Evolutionary conservation across 2,113 vertebrate species (phyloP).

Genomic region (Corythornis cristatus): DNA sequence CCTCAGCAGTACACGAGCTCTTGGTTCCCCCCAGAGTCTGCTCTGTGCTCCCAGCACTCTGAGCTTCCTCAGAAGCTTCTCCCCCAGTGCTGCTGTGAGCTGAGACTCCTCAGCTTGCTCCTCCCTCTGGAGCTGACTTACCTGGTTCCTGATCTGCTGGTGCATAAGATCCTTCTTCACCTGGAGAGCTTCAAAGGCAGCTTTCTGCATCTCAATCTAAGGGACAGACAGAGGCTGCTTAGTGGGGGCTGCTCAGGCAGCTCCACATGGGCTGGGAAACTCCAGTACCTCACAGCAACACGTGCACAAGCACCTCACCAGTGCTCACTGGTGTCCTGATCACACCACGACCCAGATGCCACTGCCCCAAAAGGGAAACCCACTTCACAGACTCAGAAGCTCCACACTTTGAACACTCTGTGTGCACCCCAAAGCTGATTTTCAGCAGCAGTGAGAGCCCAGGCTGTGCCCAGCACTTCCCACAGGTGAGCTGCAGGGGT

Average conservation of each 20-base stretch:
- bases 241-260: background rate
- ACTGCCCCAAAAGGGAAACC: background rate
- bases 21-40: background rate
- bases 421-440: background rate
- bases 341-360: background rate
- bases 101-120: background rate
- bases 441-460: background rate
- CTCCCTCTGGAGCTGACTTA: slow-evolving; percentile 51
- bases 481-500: background rate
- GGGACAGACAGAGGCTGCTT: background rate
- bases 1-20: background rate
- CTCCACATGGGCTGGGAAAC: background rate
- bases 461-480: background rate
- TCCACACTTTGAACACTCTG: background rate
- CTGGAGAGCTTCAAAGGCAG: slow-evolving; percentile 94
- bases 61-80: background rate
- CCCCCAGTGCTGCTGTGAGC: background rate
- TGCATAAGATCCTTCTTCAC: slow-evolving; percentile 92
- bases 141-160: slow-evolving; percentile 91
- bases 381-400: background rate
- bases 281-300: background rate
- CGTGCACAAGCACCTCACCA: background rate
- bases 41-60: background rate
- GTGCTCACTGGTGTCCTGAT: background rate
- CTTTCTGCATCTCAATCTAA: slow-evolving; percentile 96